These are phyloP conservation scores for Lamprotornis superbus DNA, from an alignment of 2,113 vertebrate genomes.

Conservation along the genomic window DNA sequence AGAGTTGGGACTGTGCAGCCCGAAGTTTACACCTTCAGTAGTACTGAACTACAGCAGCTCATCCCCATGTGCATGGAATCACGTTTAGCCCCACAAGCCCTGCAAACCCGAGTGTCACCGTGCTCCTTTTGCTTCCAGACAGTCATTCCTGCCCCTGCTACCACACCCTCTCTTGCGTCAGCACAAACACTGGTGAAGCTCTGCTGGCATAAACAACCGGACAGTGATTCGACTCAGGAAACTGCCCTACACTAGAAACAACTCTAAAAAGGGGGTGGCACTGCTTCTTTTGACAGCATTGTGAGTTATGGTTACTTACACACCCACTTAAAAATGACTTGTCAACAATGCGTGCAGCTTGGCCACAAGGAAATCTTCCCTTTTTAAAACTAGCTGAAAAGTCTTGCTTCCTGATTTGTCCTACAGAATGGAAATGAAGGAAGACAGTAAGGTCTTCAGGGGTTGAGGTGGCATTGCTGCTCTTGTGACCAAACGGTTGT, in stretches of 20 bases:
- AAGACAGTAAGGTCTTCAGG: background rate
- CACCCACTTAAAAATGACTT: background rate
- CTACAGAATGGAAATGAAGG: background rate
- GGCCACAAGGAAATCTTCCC: background rate
- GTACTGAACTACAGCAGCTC: background rate
- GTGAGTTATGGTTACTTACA: background rate
- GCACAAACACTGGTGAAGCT: background rate
- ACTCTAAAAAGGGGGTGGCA: background rate
- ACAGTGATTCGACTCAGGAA: background rate
- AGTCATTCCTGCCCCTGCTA: background rate
- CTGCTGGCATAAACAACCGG: background rate
- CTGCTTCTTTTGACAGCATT: background rate
- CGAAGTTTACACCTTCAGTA: background rate
- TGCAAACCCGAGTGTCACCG: background rate
- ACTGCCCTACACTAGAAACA: background rate
- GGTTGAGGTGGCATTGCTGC: background rate
- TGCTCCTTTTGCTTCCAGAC: background rate
- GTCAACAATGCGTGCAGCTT: fast-evolving
- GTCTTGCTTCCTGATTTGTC: background rate
- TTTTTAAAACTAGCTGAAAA: background rate
- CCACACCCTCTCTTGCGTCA: background rate
- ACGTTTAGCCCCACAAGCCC: background rate
- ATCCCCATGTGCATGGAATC: fast-evolving
- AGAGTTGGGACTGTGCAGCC: background rate
- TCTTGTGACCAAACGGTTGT: background rate